Conservation (phyloP, 2,888 invertebrate genomes). For the Caenorhabditis sp. region DNA sequence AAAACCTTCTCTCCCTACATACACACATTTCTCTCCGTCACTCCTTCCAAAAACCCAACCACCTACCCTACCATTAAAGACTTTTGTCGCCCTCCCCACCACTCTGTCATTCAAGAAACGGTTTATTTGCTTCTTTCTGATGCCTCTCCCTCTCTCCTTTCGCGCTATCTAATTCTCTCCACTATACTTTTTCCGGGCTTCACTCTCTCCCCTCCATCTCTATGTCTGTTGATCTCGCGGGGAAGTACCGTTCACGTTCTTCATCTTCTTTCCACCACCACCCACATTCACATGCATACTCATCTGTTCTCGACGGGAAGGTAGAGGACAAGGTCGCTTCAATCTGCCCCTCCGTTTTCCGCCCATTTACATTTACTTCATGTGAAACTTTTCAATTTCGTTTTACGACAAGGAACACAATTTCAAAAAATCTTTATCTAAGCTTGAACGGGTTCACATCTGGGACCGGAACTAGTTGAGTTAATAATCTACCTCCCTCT, state of each 20-base stretch:
- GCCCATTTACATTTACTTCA: slow-evolving; percentile 6
- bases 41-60: background rate
- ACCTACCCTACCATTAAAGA: slow-evolving; percentile 15
- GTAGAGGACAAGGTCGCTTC: slow-evolving; percentile 25
- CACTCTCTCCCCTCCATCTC: slow-evolving; percentile 27
- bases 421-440: no score
- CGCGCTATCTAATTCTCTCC: slow-evolving; percentile 42
- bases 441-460: no score
- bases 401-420: no score
- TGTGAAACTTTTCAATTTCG: background rate
- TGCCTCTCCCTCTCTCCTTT: background rate
- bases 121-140: slow-evolving; percentile 52
- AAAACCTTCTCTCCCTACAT: background rate
- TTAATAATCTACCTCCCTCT: no score
- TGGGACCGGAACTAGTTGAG: no score
- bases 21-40: background rate
- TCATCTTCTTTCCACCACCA: slow-evolving; percentile 17
- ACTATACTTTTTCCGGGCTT: slow-evolving; percentile 11
- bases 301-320: slow-evolving; percentile 39
- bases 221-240: slow-evolving; percentile 13
- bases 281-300: slow-evolving; percentile 49
- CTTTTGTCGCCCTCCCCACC: slow-evolving; percentile 11
- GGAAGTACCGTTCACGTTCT: slow-evolving; percentile 32
- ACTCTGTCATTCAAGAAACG: slow-evolving; percentile 28
- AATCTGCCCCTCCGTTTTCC: background rate